These are phyloP conservation scores for Parazoanthus atlanticus DNA, from an alignment of 92 coral and sea anemone genomes.

Conservation along the genomic window DNA sequence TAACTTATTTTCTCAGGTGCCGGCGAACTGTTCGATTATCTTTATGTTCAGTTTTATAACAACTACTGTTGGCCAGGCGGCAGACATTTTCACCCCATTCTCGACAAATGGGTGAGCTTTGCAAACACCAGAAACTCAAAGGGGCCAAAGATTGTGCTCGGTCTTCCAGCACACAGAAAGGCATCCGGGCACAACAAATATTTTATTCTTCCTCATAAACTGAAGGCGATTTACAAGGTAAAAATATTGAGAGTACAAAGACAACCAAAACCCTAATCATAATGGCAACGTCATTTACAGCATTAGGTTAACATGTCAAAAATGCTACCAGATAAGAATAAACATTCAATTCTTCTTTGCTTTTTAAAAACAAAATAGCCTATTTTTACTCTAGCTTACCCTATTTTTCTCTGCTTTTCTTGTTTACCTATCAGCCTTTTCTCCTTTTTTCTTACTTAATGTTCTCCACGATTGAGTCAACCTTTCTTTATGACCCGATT, in stretches of 20 bases:
- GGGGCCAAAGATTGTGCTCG: conserved; percentile 49
- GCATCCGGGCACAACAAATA: conserved; percentile 33
- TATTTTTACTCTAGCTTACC: too few species aligned
- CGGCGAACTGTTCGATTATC: conserved; percentile 23
- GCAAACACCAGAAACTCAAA: background rate
- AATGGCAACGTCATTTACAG: too few species aligned
- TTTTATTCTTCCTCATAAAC: conserved; percentile 35
- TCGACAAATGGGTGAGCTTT: background rate
- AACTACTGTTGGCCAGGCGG: background rate
- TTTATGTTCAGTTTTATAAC: conserved; percentile 16
- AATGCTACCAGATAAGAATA: too few species aligned
- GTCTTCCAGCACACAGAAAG: conserved; percentile 42
- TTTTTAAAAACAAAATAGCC: too few species aligned
- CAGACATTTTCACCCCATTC: background rate
- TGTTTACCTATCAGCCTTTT: too few species aligned
- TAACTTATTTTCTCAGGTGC: background rate
- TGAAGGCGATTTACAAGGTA: conserved; percentile 35
- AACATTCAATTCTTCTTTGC: too few species aligned
- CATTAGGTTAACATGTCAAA: too few species aligned
- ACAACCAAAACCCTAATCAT: background rate
- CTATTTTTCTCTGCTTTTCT: too few species aligned
- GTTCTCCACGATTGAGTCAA: too few species aligned
- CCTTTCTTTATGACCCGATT: too few species aligned
- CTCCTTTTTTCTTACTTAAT: too few species aligned
- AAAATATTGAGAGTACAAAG: background rate